These are phyloP conservation scores for Acrobasis suavella DNA, from an alignment of 2,888 invertebrate genomes.

Conservation along the genomic window DNA sequence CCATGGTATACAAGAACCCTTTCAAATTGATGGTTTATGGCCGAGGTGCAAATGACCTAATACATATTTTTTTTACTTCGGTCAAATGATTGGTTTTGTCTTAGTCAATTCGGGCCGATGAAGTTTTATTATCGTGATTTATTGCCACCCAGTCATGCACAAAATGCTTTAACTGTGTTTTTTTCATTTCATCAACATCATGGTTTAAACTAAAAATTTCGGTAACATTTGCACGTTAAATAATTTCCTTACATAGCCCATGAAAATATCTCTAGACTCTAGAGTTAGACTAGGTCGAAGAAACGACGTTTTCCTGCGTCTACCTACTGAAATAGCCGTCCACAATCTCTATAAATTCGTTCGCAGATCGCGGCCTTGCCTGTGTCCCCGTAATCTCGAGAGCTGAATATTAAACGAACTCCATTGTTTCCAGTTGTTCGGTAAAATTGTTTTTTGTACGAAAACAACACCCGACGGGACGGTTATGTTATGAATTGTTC, in stretches of 20 bases:
- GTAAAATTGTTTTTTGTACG: background rate
- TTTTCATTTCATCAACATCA: background rate
- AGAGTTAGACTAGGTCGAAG: constrained; percentile 6
- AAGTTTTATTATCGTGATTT: no score
- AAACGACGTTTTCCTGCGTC: constrained; percentile 25
- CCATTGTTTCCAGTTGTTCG: constrained; percentile 8
- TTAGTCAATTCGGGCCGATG: no score
- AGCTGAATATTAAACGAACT: constrained; percentile 19
- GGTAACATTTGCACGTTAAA: background rate
- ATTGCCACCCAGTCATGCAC: no score
- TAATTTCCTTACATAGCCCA: constrained; percentile 1
- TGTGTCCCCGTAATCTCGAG: constrained; percentile 20
- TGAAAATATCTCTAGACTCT: background rate
- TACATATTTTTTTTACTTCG: no score
- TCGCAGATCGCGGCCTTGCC: constrained; percentile 27
- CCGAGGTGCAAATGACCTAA: no score
- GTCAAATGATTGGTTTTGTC: no score
- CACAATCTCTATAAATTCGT: constrained; percentile 26
- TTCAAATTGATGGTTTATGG: no score
- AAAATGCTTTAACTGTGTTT: background rate
- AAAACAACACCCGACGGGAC: background rate
- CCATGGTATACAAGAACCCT: no score
- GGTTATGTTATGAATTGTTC: background rate
- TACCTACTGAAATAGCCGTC: constrained; percentile 28
- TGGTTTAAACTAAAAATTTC: background rate